Evolutionary conservation across 2,113 vertebrate genomes (phyloP).

Genomic region (Oncorhynchus tshawytscha): DNA sequence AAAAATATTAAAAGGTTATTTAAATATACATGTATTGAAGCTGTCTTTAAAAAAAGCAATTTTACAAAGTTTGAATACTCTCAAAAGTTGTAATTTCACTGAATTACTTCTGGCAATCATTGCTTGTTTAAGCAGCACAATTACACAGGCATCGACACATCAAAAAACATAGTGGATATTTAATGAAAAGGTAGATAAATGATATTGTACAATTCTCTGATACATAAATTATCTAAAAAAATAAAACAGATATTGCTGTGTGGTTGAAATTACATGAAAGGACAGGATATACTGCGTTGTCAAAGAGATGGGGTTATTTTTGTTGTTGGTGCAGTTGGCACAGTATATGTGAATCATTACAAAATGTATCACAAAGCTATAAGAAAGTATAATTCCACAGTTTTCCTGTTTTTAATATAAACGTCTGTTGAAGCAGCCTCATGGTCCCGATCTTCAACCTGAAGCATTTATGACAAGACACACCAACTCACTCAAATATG

Average conservation of each 20-base stretch:
- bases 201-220: constrained; percentile 10
- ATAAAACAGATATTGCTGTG: constrained; percentile 5
- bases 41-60: constrained; percentile 35
- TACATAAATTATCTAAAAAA: neutral
- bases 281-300: neutral
- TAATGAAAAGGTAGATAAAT: constrained; percentile 18
- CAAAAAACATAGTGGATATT: constrained; percentile 53
- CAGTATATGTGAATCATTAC: neutral
- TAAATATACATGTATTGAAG: constrained; percentile 36
- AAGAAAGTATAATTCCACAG: constrained; percentile 12
- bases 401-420: constrained; percentile 31
- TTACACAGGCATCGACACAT: constrained; percentile 64
- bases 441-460: constrained; percentile 17
- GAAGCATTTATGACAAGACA: neutral
- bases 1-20: constrained; percentile 51
- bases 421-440: constrained; percentile 37
- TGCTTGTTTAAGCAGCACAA: constrained; percentile 53
- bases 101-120: constrained; percentile 28
- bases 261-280: neutral
- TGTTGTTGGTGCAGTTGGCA: neutral
- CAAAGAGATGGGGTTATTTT: constrained; percentile 24
- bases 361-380: constrained; percentile 16
- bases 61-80: constrained; percentile 35
- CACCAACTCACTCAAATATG: constrained; percentile 3
- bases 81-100: constrained; percentile 43